phyloP scores from a whole-genome alignment of 2,888 invertebrate genomes.

The Trichogramma evanescens region DNA sequence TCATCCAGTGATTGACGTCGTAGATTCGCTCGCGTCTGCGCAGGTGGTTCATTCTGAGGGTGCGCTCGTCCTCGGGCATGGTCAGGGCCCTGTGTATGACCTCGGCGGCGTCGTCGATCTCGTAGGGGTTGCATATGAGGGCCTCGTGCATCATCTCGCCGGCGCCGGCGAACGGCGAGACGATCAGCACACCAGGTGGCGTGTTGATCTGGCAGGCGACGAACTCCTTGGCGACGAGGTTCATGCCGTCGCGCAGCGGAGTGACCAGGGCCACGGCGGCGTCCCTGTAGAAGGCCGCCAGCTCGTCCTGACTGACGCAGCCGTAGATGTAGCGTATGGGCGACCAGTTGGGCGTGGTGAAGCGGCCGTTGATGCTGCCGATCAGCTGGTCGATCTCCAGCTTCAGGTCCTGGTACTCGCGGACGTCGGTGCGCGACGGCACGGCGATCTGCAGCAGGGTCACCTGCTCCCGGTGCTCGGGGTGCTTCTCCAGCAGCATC shows the following conservation, averaged over 20 bases:
- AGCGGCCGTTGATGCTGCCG: conserved; percentile 79
- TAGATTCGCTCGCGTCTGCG: conserved; percentile 72
- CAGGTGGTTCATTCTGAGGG: conserved; percentile 77
- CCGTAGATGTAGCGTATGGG: conserved; percentile 86
- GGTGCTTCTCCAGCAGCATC: conserved; percentile 70
- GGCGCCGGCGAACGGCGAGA: conserved; percentile 87
- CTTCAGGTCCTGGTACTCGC: conserved; percentile 83
- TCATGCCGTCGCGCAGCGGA: conserved; percentile 84
- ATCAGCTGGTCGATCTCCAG: conserved; percentile 87
- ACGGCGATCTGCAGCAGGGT: conserved; percentile 78
- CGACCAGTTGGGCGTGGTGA: conserved; percentile 87
- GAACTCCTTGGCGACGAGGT: conserved; percentile 86
- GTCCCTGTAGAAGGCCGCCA: conserved; percentile 81
- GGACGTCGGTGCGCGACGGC: conserved; percentile 82
- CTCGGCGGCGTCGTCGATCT: conserved; percentile 80
- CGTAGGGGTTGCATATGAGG: conserved; percentile 81
- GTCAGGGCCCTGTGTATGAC: conserved; percentile 80
- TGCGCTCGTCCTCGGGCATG: conserved; percentile 85
- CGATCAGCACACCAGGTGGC: conserved; percentile 77
- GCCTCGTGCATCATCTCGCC: conserved; percentile 93
- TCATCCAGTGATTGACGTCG: conserved; percentile 86
- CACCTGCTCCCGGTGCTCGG: conserved; percentile 69
- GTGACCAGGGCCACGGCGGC: conserved; percentile 82
- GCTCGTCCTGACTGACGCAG: conserved; percentile 76
- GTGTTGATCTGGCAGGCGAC: conserved; percentile 86